Conservation (phyloP, 2,113 vertebrate genomes). For the Ammospiza caudacuta region DNA sequence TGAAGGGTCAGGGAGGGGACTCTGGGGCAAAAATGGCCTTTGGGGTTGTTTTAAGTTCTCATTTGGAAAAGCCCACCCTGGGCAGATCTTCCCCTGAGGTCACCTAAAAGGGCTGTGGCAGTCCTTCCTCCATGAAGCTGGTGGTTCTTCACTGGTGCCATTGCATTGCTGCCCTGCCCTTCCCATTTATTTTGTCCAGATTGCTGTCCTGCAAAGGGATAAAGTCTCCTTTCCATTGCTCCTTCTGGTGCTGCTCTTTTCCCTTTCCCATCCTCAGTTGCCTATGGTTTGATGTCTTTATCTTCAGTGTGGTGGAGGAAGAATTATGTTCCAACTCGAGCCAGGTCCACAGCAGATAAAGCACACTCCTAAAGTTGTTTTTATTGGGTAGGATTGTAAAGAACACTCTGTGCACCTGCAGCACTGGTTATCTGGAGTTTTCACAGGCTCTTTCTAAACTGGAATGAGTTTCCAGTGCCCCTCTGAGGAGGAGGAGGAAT, state of each 20-base stretch:
- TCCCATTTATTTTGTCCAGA: not conserved
- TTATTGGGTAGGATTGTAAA: not conserved
- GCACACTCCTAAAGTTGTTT: not conserved
- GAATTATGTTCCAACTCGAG: not conserved
- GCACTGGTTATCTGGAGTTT: not conserved
- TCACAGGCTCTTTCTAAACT: not conserved
- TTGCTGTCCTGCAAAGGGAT: not conserved
- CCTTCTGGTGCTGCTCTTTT: not conserved
- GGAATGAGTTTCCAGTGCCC: not conserved
- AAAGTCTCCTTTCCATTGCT: not conserved
- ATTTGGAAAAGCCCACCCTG: not conserved
- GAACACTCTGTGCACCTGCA: not conserved
- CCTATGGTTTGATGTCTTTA: not conserved
- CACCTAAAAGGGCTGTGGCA: accelerated
- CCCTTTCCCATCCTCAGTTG: not conserved
- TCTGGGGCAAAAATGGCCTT: not conserved
- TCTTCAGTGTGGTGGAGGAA: not conserved
- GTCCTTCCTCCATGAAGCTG: accelerated
- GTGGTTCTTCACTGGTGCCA: accelerated
- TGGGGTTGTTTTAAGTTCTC: not conserved
- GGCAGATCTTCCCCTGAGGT: not conserved
- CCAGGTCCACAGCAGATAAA: not conserved
- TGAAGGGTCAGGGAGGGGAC: not conserved
- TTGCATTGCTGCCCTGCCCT: not conserved
- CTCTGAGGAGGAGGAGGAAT: not conserved